A percentile compares a stretch with the other conserved stretches of the same genome.
phyloP scores from a whole-genome alignment of 2,797 vertebrate species.

The Enteromius mattozi region DNA sequence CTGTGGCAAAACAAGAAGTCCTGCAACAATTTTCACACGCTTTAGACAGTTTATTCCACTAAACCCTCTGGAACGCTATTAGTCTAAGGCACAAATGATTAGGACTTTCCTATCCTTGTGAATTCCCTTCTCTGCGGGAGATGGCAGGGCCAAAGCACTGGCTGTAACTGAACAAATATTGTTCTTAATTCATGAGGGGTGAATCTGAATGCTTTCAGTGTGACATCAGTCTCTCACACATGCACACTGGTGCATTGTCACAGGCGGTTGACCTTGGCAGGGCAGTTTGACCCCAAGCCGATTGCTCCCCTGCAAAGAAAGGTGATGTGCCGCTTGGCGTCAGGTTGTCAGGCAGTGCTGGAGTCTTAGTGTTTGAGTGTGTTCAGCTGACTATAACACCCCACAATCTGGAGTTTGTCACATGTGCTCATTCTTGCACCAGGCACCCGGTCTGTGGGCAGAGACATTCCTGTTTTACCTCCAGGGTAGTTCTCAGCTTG shows the following conservation, averaged over 20 bases:
- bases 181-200: conserved; percentile 76
- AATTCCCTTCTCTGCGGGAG: conserved; percentile 67
- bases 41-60: conserved; percentile 54
- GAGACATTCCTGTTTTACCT: conserved; percentile 57
- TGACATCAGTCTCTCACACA: conserved; percentile 77
- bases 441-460: conserved; percentile 71
- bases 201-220: conserved; percentile 77
- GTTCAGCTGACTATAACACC: conserved; percentile 62
- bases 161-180: conserved; percentile 81
- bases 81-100: conserved; percentile 50
- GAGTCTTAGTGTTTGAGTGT: conserved; percentile 64
- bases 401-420: conserved; percentile 76
- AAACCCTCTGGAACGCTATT: conserved; percentile 40
- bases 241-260: conserved; percentile 79
- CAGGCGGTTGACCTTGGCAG: conserved; percentile 57
- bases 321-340: conserved; percentile 60
- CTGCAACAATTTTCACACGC: not conserved
- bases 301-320: conserved; percentile 61
- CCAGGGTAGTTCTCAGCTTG: conserved; percentile 64
- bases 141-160: conserved; percentile 58
- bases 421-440: conserved; percentile 79
- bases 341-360: conserved; percentile 61
- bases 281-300: conserved; percentile 47
- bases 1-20: not conserved
- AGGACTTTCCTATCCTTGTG: conserved; percentile 51